phyloP scores from a whole-genome alignment of 2,888 invertebrate species.

The Invenusta paracnida region DNA sequence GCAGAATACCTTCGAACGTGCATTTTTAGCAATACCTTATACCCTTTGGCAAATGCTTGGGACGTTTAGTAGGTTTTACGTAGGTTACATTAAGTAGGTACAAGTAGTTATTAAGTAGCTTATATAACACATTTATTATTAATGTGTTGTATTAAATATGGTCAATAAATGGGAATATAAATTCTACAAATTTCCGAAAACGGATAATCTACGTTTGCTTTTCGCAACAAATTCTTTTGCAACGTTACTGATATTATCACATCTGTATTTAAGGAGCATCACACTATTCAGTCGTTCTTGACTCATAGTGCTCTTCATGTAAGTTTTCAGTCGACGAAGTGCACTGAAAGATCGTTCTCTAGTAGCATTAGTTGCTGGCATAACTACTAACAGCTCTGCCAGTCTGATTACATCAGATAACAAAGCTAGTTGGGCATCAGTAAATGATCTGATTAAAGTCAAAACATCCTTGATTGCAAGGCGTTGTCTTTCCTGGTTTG shows the following conservation, averaged over 20 bases:
- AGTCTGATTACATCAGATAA: not conserved
- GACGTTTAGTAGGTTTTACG: not conserved
- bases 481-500: not conserved
- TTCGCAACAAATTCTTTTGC: not conserved
- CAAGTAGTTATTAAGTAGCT: not conserved
- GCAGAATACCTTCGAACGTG: too few species aligned
- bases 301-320: not conserved
- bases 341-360: not conserved
- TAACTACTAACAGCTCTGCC: not conserved
- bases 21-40: too few species aligned
- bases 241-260: not conserved
- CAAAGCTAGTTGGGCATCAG: not conserved
- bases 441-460: not conserved
- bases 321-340: constrained; percentile 4
- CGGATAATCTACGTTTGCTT: constrained; percentile 4
- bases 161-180: not conserved
- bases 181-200: not conserved
- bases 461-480: constrained; percentile 12
- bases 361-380: constrained; percentile 9
- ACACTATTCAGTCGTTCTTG: constrained; percentile 4
- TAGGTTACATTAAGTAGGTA: not conserved
- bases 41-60: too few species aligned
- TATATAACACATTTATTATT: not conserved
- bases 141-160: not conserved
- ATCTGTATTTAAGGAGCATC: not conserved